Conservation (phyloP, 2,888 invertebrate species). For the Ganaspis brasiliensis region DNA sequence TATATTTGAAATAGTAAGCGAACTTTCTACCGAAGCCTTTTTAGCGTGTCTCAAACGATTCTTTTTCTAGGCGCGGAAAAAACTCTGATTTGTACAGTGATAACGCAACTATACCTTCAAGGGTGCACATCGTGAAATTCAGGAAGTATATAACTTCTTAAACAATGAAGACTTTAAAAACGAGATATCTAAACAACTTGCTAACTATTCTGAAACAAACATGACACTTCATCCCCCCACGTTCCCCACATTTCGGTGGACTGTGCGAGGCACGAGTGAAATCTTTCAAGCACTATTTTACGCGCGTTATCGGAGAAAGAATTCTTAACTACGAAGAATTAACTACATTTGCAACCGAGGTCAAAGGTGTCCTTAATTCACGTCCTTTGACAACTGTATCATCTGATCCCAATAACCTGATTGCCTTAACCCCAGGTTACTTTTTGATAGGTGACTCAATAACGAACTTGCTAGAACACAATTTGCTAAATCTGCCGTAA, state of each 20-base stretch:
- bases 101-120: not conserved
- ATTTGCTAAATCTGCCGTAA: too few relatives aligned
- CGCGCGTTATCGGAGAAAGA: slow-evolving; percentile 57
- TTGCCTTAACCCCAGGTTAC: slow-evolving; percentile 61
- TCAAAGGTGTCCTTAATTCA: slow-evolving; percentile 60
- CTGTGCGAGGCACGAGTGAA: slow-evolving; percentile 69
- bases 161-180: not conserved
- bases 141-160: not conserved
- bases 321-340: slow-evolving; percentile 47
- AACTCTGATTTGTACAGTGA: too few relatives aligned
- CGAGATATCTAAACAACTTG: not conserved
- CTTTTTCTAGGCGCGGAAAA: too few relatives aligned
- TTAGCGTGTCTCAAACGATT: too few relatives aligned
- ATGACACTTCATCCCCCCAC: slow-evolving; percentile 66
- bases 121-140: not conserved
- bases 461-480: slow-evolving; percentile 55
- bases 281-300: slow-evolving; percentile 66
- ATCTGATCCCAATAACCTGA: slow-evolving; percentile 51
- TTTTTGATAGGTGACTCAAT: slow-evolving; percentile 61
- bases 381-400: slow-evolving; percentile 54
- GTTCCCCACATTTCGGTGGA: slow-evolving; percentile 65
- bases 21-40: too few relatives aligned
- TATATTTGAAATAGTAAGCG: too few relatives aligned
- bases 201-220: not conserved
- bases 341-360: slow-evolving; percentile 48